phyloP scores from a whole-genome alignment of 2,113 vertebrate genomes.

The Scalopus aquaticus region DNA sequence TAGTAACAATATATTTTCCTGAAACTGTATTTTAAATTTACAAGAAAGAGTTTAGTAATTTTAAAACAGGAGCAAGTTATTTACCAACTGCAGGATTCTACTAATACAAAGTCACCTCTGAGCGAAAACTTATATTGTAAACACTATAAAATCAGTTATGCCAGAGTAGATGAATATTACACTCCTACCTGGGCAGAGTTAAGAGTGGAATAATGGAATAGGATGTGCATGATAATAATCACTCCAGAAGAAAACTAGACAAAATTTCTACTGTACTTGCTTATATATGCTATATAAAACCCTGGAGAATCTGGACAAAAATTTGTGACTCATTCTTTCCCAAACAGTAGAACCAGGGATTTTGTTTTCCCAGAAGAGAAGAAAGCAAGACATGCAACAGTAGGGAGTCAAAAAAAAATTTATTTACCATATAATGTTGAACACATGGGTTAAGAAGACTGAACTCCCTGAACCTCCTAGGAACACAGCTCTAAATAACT shows the following conservation, averaged over 20 bases:
- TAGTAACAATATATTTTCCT: background rate
- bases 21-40: slow-evolving; percentile 10
- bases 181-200: background rate
- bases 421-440: slow-evolving; percentile 13
- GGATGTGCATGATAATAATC: background rate
- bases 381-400: background rate
- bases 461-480: background rate
- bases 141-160: slow-evolving; percentile 16
- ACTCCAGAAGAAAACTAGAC: background rate
- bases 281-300: background rate
- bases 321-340: background rate
- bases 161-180: slow-evolving; percentile 10
- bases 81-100: background rate
- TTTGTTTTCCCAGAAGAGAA: background rate
- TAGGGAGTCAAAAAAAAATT: background rate
- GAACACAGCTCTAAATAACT: slow-evolving; percentile 22
- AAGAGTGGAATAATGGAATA: slow-evolving; percentile 4
- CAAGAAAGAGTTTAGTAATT: background rate
- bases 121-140: slow-evolving; percentile 10
- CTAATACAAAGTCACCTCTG: background rate
- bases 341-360: background rate
- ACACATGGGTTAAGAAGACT: background rate
- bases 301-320: background rate
- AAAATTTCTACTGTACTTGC: background rate
- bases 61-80: slow-evolving; percentile 10